Conservation (phyloP, 2,797 vertebrate species). For the Cebuella pygmaea region DNA sequence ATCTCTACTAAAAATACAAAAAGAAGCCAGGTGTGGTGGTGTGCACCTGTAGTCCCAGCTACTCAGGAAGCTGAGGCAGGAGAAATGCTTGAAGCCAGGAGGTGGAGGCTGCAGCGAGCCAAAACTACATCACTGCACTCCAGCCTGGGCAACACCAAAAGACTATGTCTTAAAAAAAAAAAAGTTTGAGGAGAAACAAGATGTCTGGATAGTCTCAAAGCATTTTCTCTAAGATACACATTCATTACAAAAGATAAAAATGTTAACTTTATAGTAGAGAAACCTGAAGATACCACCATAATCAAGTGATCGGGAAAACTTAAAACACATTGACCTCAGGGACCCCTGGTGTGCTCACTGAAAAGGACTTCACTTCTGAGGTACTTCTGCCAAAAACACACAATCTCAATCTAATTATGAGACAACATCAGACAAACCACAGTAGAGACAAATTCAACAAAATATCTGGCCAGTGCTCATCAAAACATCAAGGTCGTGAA, state of each 20-base stretch:
- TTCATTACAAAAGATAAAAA: constrained; percentile 16
- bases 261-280: not conserved
- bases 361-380: not conserved
- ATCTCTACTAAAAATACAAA: too few relatives aligned
- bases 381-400: not conserved
- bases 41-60: too few relatives aligned
- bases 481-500: not conserved
- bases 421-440: not conserved
- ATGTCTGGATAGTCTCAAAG: not conserved
- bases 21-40: too few relatives aligned
- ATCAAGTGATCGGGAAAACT: not conserved
- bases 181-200: too few relatives aligned
- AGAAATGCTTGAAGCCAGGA: too few relatives aligned
- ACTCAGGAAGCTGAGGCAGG: too few relatives aligned
- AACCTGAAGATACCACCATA: not conserved
- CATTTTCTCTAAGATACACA: not conserved
- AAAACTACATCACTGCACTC: too few relatives aligned
- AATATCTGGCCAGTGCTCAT: not conserved
- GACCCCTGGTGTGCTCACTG: not conserved
- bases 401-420: not conserved
- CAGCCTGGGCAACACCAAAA: too few relatives aligned
- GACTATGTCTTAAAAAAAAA: too few relatives aligned
- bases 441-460: not conserved
- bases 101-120: too few relatives aligned
- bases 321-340: not conserved